Base-by-base conservation (phyloP, 2,888 invertebrate genomes). In the Horisme vitalbata region DNA sequence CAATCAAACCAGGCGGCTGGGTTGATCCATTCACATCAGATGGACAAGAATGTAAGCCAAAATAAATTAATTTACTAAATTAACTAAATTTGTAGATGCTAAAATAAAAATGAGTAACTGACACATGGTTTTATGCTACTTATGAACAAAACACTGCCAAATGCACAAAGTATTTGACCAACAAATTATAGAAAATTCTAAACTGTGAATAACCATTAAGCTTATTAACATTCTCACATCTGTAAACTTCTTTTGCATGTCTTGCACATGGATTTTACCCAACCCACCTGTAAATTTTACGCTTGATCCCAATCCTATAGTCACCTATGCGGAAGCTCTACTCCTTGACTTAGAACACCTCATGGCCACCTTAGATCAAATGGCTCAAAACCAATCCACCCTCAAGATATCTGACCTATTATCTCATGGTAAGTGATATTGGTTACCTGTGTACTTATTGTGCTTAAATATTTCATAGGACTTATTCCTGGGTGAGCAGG, bases 261-360 rank as follows among this genome's bases (percentile, higher is more conserved):
- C 89, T 89, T 83, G 87, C 88, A 88, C 88, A 83, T 80, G 89
- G 89, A 71, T 73, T 65, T 72, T 71, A 71, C 75, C n/a, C n/a
- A n/a, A 70, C 74, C 75, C 52, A 57, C 73, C 72, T 72, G 68
- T 72, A 75, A 70, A 75, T 68, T 71, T 67, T 72, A 71, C 63
- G 84, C 84, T 84, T 84, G 59, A 66, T 76, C 77, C 74, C 61
- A 62, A 68, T 75, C 74, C 77, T 66, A 65, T 81, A 90, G 90
- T 86, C 77, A 89, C 90, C 67, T 90, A 90, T 65, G 90, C 90
- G 59, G 90, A 90, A 82, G 81, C 90, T 78, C 83, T 90, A 39
- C 89, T 90, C 78, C 86, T 90, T 74, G 90, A 90, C 65, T 84
- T 90, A 83, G 90, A 90, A 83, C 86, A 90, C 82, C 87, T 90